Evolutionary conservation across 2,888 invertebrate species (phyloP), one percentile per base, ranked within the genome.

Genomic region (Agrotis clavis): DNA sequence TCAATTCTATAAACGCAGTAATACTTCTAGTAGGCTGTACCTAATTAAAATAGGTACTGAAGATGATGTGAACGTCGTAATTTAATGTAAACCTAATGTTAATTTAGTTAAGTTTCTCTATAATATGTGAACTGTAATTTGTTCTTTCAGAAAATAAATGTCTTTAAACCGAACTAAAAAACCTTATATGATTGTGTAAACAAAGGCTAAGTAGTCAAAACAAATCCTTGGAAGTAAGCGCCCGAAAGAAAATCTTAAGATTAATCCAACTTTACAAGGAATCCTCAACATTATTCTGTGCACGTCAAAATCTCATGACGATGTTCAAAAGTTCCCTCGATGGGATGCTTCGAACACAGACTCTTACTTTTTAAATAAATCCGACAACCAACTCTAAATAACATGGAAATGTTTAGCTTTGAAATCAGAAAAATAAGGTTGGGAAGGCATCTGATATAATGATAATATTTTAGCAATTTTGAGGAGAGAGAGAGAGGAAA

Each of bases 351-450:
- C 54, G 18, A 64, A 73, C 50, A 63, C 54, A 50, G 57, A 61
- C 59, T 70, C 56, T 62, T 72, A 74, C 82, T 76, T 80, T 71
- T 71, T 59, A 76, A 68, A 84, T 77, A 77, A 79, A 84, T 76
- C 64, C 67, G 30, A 71, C 60, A 67, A 41, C 56, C n/a, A 72
- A 69, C 64, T 71, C 25, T 59, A 66, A 84, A 73, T 81, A 75
- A 81, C 59, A 77, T 71, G n/a, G 48, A 9, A 53, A 77, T 84
- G 64, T 77, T 62, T 30, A 45, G 30, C 65, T 84, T 79, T 75
- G 74, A 79, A 74, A 66, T 65, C 25, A 59, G 47, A 63, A 81
- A 71, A 76, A 69, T 41, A 41, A 41, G 41, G 9, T 41, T n/a
- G n/a, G n/a, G n/a, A n/a, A n/a, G n/a, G n/a, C n/a, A n/a, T n/a